These are phyloP conservation scores for Ophioninae sp. DNA, from an alignment of 2,888 invertebrate species.

Conservation along the genomic window DNA sequence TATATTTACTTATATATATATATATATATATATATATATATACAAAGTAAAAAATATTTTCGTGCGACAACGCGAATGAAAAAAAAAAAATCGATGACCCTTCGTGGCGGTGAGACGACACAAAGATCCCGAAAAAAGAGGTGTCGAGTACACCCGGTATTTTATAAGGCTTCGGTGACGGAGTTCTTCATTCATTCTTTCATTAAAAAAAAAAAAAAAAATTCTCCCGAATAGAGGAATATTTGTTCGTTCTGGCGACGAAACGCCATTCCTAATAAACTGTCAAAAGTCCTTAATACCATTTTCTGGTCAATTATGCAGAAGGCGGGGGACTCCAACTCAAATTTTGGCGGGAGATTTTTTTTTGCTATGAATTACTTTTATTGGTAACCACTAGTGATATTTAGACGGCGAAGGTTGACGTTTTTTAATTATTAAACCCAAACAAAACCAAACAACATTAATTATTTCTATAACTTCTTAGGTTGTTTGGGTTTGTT, in stretches of 20 bases:
- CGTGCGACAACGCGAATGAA: neutral
- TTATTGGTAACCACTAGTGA: too few species aligned
- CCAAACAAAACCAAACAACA: too few species aligned
- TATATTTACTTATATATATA: constrained; percentile 21
- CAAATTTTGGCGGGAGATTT: too few species aligned
- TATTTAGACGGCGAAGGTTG: too few species aligned
- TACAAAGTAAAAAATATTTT: constrained; percentile 25
- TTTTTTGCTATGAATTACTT: too few species aligned
- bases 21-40: constrained; percentile 2
- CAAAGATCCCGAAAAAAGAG: constrained; percentile 29
- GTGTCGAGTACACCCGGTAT: constrained; percentile 34
- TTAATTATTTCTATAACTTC: too few species aligned
- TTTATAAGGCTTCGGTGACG: constrained; percentile 38
- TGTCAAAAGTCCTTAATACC: constrained; percentile 34
- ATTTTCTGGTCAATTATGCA: too few species aligned
- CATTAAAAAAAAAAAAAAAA: neutral
- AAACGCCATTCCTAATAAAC: constrained; percentile 41
- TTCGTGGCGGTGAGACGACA: constrained; percentile 15
- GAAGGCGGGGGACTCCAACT: too few species aligned
- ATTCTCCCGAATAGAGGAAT: neutral
- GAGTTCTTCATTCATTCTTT: neutral
- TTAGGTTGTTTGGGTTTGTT: too few species aligned
- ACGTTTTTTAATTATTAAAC: too few species aligned
- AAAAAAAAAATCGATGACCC: constrained; percentile 26
- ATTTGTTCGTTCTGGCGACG: constrained; percentile 20